A percentile compares a stretch with the other conserved stretches of the same genome.
These are phyloP conservation scores for Caenorhabditis virilis DNA, from an alignment of 2,888 invertebrate genomes.

Conservation along the genomic window DNA sequence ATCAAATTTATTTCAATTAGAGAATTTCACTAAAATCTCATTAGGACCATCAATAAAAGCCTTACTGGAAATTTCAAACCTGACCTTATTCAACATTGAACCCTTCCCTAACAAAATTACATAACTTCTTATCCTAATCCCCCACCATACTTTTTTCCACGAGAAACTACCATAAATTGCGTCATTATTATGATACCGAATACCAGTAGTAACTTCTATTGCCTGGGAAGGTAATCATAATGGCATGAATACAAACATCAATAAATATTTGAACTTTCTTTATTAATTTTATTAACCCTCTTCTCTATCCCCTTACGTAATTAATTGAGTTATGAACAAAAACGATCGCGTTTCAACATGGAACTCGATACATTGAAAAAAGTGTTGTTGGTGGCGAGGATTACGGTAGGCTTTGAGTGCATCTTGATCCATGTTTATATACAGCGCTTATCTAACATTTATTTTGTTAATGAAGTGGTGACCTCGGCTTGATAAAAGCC, in stretches of 20 bases:
- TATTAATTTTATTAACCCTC: no score
- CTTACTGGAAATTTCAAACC: no score
- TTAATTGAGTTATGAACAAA: not conserved
- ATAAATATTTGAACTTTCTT: not conserved
- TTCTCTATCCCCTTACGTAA: no score
- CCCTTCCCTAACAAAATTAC: no score
- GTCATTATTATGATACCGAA: not conserved
- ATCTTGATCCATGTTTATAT: not conserved
- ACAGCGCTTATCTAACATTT: not conserved
- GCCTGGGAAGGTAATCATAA: conserved; percentile 8
- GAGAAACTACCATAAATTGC: no score
- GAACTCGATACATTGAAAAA: not conserved
- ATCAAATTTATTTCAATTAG: no score
- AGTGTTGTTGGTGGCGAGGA: not conserved
- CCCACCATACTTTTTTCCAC: no score
- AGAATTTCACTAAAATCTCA: no score
- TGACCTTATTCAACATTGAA: no score
- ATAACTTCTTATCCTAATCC: no score
- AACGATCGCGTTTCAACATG: not conserved
- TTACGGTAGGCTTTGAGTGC: not conserved
- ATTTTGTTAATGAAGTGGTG: conserved; percentile 1
- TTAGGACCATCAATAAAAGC: no score
- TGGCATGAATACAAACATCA: not conserved
- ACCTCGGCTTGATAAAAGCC: conserved; percentile 1
- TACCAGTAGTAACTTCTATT: not conserved